Conservation (phyloP, 2,797 vertebrate species). For the Meda fulgida region DNA sequence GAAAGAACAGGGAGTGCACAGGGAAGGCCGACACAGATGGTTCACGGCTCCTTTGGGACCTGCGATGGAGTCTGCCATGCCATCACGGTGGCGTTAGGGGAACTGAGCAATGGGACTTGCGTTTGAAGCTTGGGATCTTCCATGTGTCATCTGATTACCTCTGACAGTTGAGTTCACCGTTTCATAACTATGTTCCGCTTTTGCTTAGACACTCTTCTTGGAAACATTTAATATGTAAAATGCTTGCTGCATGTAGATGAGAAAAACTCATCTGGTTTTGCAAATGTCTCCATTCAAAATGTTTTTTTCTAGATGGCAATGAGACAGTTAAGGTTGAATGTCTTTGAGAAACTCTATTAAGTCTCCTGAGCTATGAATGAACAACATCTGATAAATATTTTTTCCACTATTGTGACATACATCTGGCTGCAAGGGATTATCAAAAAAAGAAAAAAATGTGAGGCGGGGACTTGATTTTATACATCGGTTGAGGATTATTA, state of each 20-base stretch:
- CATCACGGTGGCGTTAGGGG: constrained; percentile 13
- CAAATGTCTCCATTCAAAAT: neutral
- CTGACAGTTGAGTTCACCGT: constrained; percentile 15
- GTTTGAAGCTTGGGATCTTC: constrained; percentile 7
- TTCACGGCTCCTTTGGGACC: constrained; percentile 36
- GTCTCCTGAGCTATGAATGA: neutral
- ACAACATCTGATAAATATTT: neutral
- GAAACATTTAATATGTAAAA: constrained; percentile 11
- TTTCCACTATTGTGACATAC: neutral
- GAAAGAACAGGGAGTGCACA: constrained; percentile 4
- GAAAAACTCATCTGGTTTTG: neutral
- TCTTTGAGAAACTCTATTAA: neutral
- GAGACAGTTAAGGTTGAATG: neutral
- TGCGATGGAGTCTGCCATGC: constrained; percentile 32
- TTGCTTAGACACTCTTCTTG: constrained; percentile 11
- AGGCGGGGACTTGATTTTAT: neutral
- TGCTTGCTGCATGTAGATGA: neutral
- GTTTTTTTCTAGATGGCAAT: neutral
- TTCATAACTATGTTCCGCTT: constrained; percentile 6
- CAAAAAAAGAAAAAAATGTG: neutral
- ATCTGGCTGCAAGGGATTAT: neutral
- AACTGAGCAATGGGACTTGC: constrained; percentile 28
- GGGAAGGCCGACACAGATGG: constrained; percentile 47
- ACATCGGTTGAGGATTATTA: neutral
- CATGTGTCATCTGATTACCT: constrained; percentile 29